Percentiles rank a stretch among this genome's conserved stretches.
These are phyloP conservation scores for Oceanites oceanicus DNA, from an alignment of 2,113 vertebrate species.

Conservation along the genomic window DNA sequence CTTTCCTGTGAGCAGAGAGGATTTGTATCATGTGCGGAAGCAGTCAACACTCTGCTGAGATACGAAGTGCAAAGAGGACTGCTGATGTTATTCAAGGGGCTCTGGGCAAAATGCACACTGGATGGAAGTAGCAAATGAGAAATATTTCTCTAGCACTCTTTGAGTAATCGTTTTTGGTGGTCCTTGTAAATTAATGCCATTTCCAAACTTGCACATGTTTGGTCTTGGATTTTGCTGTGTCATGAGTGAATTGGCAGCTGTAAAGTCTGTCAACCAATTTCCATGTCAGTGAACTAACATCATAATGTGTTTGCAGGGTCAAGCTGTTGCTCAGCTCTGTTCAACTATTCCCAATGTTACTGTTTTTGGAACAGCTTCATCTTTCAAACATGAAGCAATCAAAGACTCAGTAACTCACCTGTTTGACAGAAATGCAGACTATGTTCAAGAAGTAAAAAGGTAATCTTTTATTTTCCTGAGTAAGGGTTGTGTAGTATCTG, in stretches of 20 bases:
- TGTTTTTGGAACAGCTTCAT: slow-evolving; percentile 93
- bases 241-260: background rate
- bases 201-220: background rate
- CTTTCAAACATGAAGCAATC: slow-evolving; percentile 95
- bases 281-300: slow-evolving; percentile 5
- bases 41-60: no score
- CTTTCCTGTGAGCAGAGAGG: background rate
- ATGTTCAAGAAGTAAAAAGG: slow-evolving; percentile 96
- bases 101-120: background rate
- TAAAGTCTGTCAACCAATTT: background rate
- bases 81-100: background rate
- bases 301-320: slow-evolving; percentile 82
- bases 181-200: background rate
- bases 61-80: background rate
- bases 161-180: background rate
- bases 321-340: slow-evolving; percentile 96
- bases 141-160: background rate
- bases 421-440: slow-evolving; percentile 94
- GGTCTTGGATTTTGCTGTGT: slow-evolving; percentile 2
- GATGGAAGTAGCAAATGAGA: background rate
- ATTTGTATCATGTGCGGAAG: fast-evolving
- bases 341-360: slow-evolving; percentile 90
- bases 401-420: slow-evolving; percentile 93
- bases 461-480: slow-evolving; percentile 66
- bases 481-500: background rate